Base-by-base conservation (phyloP, 2,888 invertebrate species). In the Eretmocerus hayati region DNA sequence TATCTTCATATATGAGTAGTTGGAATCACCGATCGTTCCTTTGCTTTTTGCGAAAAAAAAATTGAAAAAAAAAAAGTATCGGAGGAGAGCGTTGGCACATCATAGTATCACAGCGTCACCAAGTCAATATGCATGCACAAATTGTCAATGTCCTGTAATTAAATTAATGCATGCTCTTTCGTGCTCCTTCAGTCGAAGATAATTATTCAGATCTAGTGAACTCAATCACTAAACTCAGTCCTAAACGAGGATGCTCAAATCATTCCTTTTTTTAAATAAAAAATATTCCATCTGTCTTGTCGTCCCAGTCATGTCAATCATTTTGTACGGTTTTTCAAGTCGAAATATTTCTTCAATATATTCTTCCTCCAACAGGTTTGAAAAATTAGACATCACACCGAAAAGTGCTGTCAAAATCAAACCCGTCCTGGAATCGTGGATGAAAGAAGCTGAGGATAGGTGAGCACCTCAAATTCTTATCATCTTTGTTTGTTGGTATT, bases 341-440 rank as follows among this genome's bases (percentile, higher is more conserved):
- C n/a, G n/a, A n/a, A n/a, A n/a, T n/a, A n/a, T n/a, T 26, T 26
- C 11, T 26, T 26, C 26, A 26, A 26, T 26, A 5, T 19, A 13
- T 40, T 8, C 8, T 16, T 8, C 15, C 11, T 39, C 13, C 4
- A 40, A 40, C 26, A 93, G 93, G 87, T 96, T 96, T 83, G 96
- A 96, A 80, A 96, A 96, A 80, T 81, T 96, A 78, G 96, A 96
- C 79, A 96, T 96, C 69, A 96, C 96, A 69, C 96, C 96, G 72
- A 95, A 96, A 80, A 95, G 95, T 81, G 96, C 96, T 67, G 93
- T 94, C 80, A 96, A 96, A 82, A 96, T 96, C 73, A 95, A 95
- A 76, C 96, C 96, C 61, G 96, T 96, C 64, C 81, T 96, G 71
- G 96, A 96, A 76, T 83, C 90, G 75, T 96, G 96, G 96, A 95